A percentile compares a stretch with the other conserved stretches of the same genome.
phyloP scores from a whole-genome alignment of 1,140 invertebrate species.

The Lordiphosa stackelbergi region DNA sequence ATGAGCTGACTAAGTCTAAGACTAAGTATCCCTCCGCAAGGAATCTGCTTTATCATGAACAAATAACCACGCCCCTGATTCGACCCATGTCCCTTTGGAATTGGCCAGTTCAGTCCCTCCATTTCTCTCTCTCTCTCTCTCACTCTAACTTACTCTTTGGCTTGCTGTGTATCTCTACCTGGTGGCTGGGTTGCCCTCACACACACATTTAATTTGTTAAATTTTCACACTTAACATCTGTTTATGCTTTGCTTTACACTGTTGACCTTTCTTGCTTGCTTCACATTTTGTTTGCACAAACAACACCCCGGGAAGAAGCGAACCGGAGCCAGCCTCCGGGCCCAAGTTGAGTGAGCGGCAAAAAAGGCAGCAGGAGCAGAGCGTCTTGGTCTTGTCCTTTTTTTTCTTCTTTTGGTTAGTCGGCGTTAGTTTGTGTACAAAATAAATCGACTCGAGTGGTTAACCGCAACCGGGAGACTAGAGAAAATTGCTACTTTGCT shows the following conservation, averaged over 20 bases:
- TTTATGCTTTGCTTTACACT: constrained; percentile 49
- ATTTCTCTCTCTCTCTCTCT: too few species aligned
- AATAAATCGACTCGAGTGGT: constrained; percentile 72
- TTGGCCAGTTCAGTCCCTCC: too few species aligned
- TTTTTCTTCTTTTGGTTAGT: constrained; percentile 30
- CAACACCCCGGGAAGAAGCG: constrained; percentile 20
- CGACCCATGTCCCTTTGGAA: too few species aligned
- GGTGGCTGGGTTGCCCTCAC: too few species aligned
- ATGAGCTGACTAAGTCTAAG: too few species aligned
- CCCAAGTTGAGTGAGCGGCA: constrained; percentile 57
- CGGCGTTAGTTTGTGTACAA: constrained; percentile 65
- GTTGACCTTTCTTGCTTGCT: constrained; percentile 55
- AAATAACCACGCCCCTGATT: too few species aligned
- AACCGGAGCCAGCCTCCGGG: constrained; percentile 22
- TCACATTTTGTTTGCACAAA: constrained; percentile 45
- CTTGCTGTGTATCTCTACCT: too few species aligned
- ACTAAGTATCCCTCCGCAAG: too few species aligned
- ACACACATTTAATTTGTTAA: constrained; percentile 34
- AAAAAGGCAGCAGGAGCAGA: constrained; percentile 14
- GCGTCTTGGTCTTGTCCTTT: constrained; percentile 61
- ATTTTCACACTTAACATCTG: constrained; percentile 65
- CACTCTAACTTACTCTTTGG: too few species aligned
- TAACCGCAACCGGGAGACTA: constrained; percentile 45
- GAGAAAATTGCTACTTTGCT: constrained; percentile 61
- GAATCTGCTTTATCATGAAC: too few species aligned